These are phyloP conservation scores for Perognathus longimembris DNA, from an alignment of 2,113 vertebrate genomes.

Conservation along the genomic window DNA sequence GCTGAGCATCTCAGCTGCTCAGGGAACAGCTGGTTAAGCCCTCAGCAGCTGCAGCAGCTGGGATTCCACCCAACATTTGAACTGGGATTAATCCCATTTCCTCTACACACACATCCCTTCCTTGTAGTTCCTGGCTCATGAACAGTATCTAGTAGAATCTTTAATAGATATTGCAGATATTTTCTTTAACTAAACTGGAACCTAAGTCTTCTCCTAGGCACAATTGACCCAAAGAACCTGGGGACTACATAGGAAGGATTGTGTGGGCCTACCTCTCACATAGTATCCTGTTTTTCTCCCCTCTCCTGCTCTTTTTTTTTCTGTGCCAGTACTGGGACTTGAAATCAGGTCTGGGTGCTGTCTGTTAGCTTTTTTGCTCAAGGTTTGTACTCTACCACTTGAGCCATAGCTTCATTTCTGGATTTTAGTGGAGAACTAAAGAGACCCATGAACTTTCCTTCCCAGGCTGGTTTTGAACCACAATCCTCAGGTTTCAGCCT, in stretches of 20 bases:
- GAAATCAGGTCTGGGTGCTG: no score
- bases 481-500: no score
- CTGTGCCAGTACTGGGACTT: no score
- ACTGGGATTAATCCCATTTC: slow-evolving; percentile 59
- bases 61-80: slow-evolving; percentile 62
- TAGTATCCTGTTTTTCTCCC: not conserved
- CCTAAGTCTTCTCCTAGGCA: slow-evolving; percentile 17
- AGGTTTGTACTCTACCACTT: no score
- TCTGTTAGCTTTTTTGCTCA: no score
- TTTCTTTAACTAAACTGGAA: not conserved
- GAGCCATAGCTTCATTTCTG: no score
- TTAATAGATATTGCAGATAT: not conserved
- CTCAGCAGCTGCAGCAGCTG: slow-evolving; percentile 75
- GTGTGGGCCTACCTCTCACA: not conserved
- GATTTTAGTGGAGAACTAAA: no score
- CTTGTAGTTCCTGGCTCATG: slow-evolving; percentile 18
- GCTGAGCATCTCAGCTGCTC: slow-evolving; percentile 65
- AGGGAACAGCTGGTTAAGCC: slow-evolving; percentile 76
- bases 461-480: no score
- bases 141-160: slow-evolving; percentile 2
- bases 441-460: no score
- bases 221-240: not conserved
- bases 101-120: slow-evolving; percentile 23
- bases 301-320: not conserved
- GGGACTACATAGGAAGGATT: not conserved